Percentiles rank a stretch among this genome's conserved stretches.
Evolutionary conservation across 2,113 vertebrate genomes (phyloP).

Genomic region (Ellobius talpinus): DNA sequence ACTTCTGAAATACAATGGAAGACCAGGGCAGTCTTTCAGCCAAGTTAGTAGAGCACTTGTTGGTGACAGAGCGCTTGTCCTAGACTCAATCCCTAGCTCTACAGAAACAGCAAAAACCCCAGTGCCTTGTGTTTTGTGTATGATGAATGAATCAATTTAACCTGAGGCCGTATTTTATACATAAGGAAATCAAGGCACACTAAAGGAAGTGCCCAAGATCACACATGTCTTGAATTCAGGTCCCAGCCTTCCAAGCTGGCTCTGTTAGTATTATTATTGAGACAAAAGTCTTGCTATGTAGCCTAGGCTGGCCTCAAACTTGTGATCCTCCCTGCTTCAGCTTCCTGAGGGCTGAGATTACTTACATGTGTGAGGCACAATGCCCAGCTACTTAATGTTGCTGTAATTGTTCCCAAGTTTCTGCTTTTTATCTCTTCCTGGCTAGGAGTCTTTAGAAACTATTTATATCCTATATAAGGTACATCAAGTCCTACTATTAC

Average conservation of each 20-base stretch:
- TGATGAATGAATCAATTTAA: constrained; percentile 32
- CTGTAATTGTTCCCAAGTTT: constrained; percentile 12
- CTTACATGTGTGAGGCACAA: background rate
- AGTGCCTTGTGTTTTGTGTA: background rate
- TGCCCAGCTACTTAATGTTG: background rate
- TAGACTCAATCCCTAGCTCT: background rate
- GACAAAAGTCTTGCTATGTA: background rate
- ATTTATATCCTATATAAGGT: background rate
- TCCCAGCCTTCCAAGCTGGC: background rate
- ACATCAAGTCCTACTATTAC: background rate
- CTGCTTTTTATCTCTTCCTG: background rate
- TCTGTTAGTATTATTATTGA: background rate
- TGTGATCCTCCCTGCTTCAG: background rate
- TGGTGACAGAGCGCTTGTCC: background rate
- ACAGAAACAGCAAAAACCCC: background rate
- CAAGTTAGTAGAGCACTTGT: background rate
- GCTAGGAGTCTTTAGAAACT: background rate
- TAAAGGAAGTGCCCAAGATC: background rate
- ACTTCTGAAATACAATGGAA: background rate
- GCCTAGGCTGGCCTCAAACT: background rate
- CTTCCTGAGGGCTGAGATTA: background rate
- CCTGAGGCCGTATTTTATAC: background rate
- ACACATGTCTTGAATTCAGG: constrained; percentile 19
- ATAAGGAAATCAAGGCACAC: background rate
- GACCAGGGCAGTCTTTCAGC: background rate